These are phyloP conservation scores for Eurois occulta DNA, from an alignment of 2,888 invertebrate species.

Conservation along the genomic window DNA sequence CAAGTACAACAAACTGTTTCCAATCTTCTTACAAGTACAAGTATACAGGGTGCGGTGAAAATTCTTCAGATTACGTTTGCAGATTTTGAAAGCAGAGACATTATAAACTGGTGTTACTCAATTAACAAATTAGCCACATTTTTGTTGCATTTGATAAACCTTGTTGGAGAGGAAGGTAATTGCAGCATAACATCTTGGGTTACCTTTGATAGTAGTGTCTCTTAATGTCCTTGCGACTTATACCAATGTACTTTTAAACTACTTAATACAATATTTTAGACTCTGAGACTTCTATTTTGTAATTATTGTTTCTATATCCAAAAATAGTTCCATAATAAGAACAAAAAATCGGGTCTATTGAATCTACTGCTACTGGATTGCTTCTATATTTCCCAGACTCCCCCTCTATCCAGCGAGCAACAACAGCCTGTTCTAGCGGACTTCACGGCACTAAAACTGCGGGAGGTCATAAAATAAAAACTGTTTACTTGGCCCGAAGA, in stretches of 20 bases:
- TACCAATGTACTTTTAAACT: neutral
- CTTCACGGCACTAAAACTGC: constrained; percentile 79
- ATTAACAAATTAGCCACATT: neutral
- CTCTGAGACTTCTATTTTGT: neutral
- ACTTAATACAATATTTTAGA: neutral
- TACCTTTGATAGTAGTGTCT: neutral
- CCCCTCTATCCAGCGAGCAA: constrained; percentile 33
- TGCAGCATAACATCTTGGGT: neutral
- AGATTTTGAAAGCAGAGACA: neutral
- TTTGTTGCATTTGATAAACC: too few relatives aligned
- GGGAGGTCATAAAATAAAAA: constrained; percentile 88
- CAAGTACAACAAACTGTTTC: constrained; percentile 59
- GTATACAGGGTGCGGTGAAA: constrained; percentile 43
- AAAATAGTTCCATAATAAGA: neutral
- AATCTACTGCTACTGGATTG: neutral
- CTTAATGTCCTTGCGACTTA: neutral
- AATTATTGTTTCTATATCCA: neutral
- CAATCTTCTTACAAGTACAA: constrained; percentile 57
- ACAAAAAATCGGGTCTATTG: neutral
- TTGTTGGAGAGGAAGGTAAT: neutral
- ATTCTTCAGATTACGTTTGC: neutral
- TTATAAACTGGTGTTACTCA: neutral
- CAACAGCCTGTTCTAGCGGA: constrained; percentile 50
- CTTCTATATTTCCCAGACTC: constrained; percentile 2
- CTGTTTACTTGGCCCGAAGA: constrained; percentile 88